Conservation (phyloP, 1,140 invertebrate species). For the Lasioglossum albipes region DNA sequence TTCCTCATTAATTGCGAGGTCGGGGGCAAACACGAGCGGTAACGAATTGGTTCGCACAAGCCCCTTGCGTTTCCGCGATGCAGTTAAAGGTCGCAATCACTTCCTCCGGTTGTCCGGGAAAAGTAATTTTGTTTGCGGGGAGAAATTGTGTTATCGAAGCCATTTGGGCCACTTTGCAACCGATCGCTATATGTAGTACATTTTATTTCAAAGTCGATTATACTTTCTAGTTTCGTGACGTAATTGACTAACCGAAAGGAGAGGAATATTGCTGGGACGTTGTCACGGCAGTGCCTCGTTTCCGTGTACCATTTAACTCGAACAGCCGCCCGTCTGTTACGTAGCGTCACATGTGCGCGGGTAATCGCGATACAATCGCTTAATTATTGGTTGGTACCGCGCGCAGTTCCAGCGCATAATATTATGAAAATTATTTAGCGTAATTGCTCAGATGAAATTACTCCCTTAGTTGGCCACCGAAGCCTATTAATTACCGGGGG, state of each 20-base stretch:
- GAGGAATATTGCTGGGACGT: neutral
- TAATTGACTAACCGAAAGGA: neutral
- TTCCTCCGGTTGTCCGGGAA: neutral
- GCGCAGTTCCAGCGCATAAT: neutral
- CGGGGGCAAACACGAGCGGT: neutral
- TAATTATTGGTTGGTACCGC: neutral
- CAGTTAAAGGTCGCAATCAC: neutral
- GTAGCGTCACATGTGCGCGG: neutral
- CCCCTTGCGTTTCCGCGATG: neutral
- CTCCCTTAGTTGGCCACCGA: neutral
- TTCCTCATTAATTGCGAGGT: slow-evolving; percentile 21
- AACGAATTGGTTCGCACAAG: neutral
- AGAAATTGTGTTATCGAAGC: neutral
- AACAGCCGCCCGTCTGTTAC: neutral
- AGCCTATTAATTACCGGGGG: neutral
- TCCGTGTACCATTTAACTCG: neutral
- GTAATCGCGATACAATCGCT: neutral
- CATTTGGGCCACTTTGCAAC: neutral
- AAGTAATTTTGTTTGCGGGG: neutral
- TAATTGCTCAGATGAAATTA: neutral
- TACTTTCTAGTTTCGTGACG: neutral
- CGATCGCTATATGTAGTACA: neutral
- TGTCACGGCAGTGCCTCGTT: neutral
- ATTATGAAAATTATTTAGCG: neutral
- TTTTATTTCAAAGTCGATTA: neutral